Evolutionary conservation across 1,140 invertebrate genomes (phyloP).

Genomic region (Leptinotarsa texana): DNA sequence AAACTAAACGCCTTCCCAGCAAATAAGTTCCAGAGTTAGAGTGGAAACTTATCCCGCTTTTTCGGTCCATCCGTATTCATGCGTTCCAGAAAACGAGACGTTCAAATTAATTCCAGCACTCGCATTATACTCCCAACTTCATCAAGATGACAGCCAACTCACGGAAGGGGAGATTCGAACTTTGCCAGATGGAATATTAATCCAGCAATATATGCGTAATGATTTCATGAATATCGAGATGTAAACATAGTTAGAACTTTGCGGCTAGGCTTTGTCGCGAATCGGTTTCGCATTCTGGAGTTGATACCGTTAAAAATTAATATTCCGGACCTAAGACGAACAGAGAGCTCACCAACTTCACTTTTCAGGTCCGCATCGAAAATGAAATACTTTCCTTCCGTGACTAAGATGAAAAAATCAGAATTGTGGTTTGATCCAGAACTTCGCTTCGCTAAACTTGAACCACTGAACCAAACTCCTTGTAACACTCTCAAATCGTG

Average conservation of each 20-base stretch:
- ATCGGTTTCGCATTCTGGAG: slow-evolving; percentile 29
- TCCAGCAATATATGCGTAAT: slow-evolving; percentile 14
- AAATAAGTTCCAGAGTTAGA: slow-evolving; percentile 5
- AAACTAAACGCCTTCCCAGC: neutral
- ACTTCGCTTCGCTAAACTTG: too few relatives aligned
- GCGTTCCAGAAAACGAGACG: slow-evolving; percentile 2
- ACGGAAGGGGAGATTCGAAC: slow-evolving; percentile 15
- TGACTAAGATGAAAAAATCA: too few relatives aligned
- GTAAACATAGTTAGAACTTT: slow-evolving; percentile 15
- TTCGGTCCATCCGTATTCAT: slow-evolving; percentile 5
- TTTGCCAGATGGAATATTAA: slow-evolving; percentile 20
- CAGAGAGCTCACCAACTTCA: too few relatives aligned
- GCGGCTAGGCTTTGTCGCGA: slow-evolving; percentile 12
- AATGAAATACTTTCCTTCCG: too few relatives aligned
- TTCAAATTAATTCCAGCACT: slow-evolving; percentile 1
- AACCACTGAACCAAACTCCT: too few relatives aligned
- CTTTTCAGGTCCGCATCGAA: too few relatives aligned
- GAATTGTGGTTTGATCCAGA: too few relatives aligned
- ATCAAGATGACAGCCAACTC: neutral
- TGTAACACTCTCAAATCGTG: too few relatives aligned
- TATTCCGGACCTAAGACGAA: neutral
- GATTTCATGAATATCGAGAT: neutral
- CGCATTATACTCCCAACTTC: neutral
- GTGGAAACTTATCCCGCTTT: slow-evolving; percentile 2
- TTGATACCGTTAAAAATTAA: slow-evolving; percentile 28